Evolutionary conservation across 1,140 invertebrate species (phyloP).

Genomic region (Cyclina sinensis): DNA sequence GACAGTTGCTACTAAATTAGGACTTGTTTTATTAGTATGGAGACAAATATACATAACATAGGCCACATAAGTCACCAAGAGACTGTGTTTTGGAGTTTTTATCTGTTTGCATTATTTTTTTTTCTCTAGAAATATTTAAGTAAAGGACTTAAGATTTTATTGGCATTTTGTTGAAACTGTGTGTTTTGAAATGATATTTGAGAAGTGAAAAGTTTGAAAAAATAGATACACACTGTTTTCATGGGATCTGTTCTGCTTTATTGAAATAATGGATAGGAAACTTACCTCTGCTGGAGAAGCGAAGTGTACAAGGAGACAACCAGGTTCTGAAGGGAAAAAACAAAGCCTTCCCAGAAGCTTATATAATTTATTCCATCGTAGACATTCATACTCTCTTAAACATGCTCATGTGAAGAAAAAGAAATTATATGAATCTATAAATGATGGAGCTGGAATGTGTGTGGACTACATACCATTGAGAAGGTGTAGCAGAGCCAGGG

Average conservation of each 20-base stretch:
- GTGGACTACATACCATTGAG: neutral
- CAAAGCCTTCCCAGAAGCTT: conserved; percentile 3
- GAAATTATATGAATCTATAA: conserved; percentile 28
- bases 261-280: too few relatives aligned
- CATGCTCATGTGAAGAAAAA: neutral
- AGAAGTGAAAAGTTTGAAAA: too few relatives aligned
- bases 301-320: neutral
- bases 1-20: conserved; percentile 8
- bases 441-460: neutral
- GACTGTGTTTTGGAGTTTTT: too few relatives aligned
- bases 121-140: too few relatives aligned
- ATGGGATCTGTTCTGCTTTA: too few relatives aligned
- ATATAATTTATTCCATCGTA: conserved; percentile 12
- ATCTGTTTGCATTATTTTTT: too few relatives aligned
- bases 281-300: neutral
- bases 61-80: neutral
- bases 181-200: too few relatives aligned
- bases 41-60: conserved; percentile 9
- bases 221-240: too few relatives aligned
- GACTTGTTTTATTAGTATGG: neutral
- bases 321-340: neutral
- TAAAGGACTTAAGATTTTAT: too few relatives aligned
- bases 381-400: neutral
- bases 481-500: conserved; percentile 2
- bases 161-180: too few relatives aligned